A percentile compares a stretch with the other conserved stretches of the same genome.
phyloP scores from a whole-genome alignment of 2,113 vertebrate species.

The Oenanthe melanoleuca region DNA sequence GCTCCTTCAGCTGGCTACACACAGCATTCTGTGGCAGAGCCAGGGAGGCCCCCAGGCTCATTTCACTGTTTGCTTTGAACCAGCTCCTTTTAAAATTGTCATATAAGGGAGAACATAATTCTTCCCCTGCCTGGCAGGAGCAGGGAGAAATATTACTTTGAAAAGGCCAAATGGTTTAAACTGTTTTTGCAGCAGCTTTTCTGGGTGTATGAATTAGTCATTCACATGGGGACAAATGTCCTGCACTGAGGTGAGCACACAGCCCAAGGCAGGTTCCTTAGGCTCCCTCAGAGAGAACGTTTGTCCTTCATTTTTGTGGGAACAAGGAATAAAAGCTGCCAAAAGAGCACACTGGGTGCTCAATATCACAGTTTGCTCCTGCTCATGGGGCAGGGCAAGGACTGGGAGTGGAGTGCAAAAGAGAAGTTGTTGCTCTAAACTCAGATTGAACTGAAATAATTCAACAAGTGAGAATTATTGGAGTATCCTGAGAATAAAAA shows the following conservation, averaged over 20 bases:
- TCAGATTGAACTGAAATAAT: constrained; percentile 27
- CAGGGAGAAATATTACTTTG: background rate
- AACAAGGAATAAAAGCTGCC: background rate
- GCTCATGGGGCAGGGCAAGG: background rate
- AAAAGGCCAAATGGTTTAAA: background rate
- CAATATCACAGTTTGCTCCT: background rate
- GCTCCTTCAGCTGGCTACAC: background rate
- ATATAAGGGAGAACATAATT: background rate
- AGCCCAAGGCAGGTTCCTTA: background rate
- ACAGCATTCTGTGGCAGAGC: background rate
- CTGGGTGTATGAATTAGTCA: background rate
- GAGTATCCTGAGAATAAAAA: background rate
- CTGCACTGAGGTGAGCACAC: background rate
- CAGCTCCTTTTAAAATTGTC: background rate
- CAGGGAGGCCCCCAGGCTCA: background rate
- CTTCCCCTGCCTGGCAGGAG: background rate
- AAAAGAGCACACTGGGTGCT: background rate
- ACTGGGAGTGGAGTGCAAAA: background rate
- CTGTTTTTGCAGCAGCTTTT: background rate
- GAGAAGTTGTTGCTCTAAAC: constrained; percentile 34
- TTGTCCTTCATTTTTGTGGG: background rate
- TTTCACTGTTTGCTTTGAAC: constrained; percentile 7
- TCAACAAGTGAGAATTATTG: background rate
- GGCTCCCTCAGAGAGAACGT: background rate
- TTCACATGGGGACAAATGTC: rapidly evolving